Base-by-base conservation (phyloP, 2,113 vertebrate species). In the Entosphenus tridentatus region DNA sequence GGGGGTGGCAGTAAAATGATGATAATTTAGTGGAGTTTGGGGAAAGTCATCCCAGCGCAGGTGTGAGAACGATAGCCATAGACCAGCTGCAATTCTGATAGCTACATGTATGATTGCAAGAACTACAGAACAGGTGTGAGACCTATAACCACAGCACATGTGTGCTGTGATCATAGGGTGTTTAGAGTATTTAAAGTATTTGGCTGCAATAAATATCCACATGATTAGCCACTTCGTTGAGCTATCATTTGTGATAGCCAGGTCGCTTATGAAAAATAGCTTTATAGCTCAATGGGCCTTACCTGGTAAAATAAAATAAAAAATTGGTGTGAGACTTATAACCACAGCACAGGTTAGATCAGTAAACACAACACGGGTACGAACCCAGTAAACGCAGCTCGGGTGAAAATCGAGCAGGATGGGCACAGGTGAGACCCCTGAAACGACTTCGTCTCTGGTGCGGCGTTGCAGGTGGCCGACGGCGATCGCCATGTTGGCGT, bases 401-500 rank as follows among this genome's bases (percentile, higher is more conserved):
- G 21, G 21, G 9, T 65, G 21, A 9, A 65, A 65, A n/a, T 11
- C 9, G 13, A 17, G 58, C 58, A 14, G 13, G 13, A 62, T 62
- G 13, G 13, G 58, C 10, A 65, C 8, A 65, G 21, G 21, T 65
- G 21, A 16, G n/a, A 65, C n/a, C 21, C 21, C n/a, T 16, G 62
- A 11, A 16, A 16, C 13, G 13, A 62, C 21, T 65, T 65, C 21
- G 9, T 65, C 21, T 65, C 21, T 65, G 8, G 74, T 39, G 67
- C 6, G 11, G 68, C 73, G 67, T 21, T 80, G 12, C 79, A 98
- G 93, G 74, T 98, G 92, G 92, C 93, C 92, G 0, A 78, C 87
- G 79, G 93, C 90, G 0, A 89, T 96, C 1, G 75, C 86, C 2
- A 87, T 98, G 81, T 77, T 96, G 3, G 82, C 85, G 0, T 88